Conservation (phyloP, 1,140 invertebrate genomes). For the Scaptomyza hsui region DNA sequence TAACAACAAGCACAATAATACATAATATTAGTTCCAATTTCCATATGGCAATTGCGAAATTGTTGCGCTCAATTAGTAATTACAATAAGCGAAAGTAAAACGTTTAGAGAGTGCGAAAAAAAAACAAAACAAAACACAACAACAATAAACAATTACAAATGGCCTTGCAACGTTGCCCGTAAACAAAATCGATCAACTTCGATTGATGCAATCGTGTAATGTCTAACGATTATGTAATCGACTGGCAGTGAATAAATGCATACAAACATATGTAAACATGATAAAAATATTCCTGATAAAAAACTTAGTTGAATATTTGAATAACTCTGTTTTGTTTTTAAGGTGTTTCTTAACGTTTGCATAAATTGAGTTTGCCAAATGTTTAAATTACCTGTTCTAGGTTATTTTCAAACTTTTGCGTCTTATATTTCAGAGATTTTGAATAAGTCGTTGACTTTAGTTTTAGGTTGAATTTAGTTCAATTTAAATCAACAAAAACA, state of each 20-base stretch:
- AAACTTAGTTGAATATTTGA: too few species aligned
- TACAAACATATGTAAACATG: not conserved
- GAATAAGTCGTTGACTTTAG: not conserved
- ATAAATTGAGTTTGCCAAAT: too few species aligned
- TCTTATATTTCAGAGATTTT: not conserved
- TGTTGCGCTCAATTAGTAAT: conserved; percentile 26
- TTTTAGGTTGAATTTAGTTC: too few species aligned
- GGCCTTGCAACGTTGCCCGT: conserved; percentile 35
- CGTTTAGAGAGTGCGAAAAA: conserved; percentile 46
- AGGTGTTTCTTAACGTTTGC: not conserved
- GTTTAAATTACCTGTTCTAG: too few species aligned
- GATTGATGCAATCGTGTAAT: conserved; percentile 35
- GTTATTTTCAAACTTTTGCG: too few species aligned
- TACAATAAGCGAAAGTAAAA: conserved; percentile 60
- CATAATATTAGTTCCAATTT: conserved; percentile 13
- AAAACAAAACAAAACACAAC: conserved; percentile 11
- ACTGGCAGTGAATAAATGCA: conserved; percentile 32
- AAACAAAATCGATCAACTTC: conserved; percentile 49
- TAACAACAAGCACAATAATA: not conserved
- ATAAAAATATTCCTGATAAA: not conserved
- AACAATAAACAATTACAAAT: conserved; percentile 42
- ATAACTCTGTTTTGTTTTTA: not conserved
- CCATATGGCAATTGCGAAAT: conserved; percentile 21
- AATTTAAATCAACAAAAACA: too few species aligned
- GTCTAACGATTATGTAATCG: conserved; percentile 39